phyloP scores from a whole-genome alignment of 2,113 vertebrate genomes.

The Mobula hypostoma region DNA sequence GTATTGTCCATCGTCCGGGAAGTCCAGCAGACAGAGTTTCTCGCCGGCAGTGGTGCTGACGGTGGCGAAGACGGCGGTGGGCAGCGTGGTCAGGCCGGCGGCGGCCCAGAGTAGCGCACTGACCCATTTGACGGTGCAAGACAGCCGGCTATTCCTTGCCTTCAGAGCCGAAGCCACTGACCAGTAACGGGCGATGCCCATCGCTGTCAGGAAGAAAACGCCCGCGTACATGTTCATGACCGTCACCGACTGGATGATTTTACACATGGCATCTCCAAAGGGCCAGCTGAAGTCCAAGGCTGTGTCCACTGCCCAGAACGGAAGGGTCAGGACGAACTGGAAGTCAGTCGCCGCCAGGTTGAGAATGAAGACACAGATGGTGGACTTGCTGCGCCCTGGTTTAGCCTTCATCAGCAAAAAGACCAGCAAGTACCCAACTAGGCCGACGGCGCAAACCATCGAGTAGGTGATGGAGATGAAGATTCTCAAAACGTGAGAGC shows the following conservation, averaged over 20 bases:
- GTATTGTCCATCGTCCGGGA: constrained; percentile 53
- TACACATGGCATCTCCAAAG: constrained; percentile 63
- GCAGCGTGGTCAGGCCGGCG: constrained; percentile 52
- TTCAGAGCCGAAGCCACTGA: constrained; percentile 52
- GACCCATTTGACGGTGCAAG: constrained; percentile 51
- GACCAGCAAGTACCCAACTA: constrained; percentile 59
- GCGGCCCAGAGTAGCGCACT: constrained; percentile 57
- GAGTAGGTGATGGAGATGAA: constrained; percentile 60
- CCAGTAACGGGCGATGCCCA: constrained; percentile 64
- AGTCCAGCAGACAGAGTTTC: constrained; percentile 57
- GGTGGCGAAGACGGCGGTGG: constrained; percentile 57
- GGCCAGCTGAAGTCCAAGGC: constrained; percentile 67
- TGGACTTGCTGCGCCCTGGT: constrained; percentile 54
- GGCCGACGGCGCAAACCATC: constrained; percentile 56
- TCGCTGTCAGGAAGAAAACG: constrained; percentile 62
- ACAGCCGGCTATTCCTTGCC: constrained; percentile 43
- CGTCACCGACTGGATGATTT: constrained; percentile 58
- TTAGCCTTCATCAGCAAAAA: constrained; percentile 59
- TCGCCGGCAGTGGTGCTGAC: constrained; percentile 54
- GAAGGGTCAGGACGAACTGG: constrained; percentile 62
- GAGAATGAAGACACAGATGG: constrained; percentile 60
- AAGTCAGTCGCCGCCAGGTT: constrained; percentile 62
- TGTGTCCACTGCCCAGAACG: constrained; percentile 66
- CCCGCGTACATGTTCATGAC: constrained; percentile 69
- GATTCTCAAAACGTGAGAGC: constrained; percentile 53